These are phyloP conservation scores for Axis porcinus DNA, from an alignment of 2,113 vertebrate genomes.

Conservation along the genomic window DNA sequence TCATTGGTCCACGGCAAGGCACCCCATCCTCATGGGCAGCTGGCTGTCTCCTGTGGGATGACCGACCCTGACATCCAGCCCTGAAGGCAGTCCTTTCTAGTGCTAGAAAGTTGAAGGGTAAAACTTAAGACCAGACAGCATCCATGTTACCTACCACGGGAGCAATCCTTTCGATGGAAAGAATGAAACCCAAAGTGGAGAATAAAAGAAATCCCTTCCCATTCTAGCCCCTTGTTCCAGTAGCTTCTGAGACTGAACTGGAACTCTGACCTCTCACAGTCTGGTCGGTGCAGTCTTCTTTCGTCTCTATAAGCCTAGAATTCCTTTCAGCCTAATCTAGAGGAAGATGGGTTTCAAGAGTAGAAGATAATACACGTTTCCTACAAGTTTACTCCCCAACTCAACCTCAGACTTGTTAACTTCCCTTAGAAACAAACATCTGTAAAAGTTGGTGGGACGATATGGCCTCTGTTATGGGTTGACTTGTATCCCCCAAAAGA, in stretches of 20 bases:
- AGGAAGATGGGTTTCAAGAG: neutral
- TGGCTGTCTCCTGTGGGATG: neutral
- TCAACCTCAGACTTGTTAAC: neutral
- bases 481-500: neutral
- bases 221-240: neutral
- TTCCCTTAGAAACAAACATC: neutral
- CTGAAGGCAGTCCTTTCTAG: neutral
- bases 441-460: neutral
- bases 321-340: neutral
- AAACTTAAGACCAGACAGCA: neutral
- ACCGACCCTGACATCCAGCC: neutral
- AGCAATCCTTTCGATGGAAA: neutral
- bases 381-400: neutral
- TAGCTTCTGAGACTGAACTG: neutral
- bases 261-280: neutral
- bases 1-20: too few relatives aligned
- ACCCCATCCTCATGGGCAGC: too few relatives aligned
- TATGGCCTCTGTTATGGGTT: neutral
- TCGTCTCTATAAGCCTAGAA: neutral
- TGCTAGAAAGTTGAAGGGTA: neutral
- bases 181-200: neutral
- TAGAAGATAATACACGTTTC: neutral
- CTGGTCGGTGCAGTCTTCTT: neutral
- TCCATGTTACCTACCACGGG: neutral
- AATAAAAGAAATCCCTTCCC: neutral